Conservation (phyloP, 1,140 invertebrate species). For the Lepidurus couesii region DNA sequence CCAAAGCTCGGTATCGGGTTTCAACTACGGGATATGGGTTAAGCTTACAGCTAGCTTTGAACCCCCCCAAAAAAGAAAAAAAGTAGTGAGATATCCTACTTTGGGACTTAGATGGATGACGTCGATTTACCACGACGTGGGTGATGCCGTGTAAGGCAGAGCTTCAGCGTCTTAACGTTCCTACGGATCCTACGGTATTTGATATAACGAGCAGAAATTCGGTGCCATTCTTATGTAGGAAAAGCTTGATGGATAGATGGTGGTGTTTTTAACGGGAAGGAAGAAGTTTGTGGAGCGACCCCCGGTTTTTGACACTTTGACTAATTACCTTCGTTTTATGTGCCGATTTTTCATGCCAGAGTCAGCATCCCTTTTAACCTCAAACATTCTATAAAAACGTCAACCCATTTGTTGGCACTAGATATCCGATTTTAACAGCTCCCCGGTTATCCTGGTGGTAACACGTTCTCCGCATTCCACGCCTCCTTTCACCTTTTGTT, state of each 20-base stretch:
- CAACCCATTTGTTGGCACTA: background rate
- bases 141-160: background rate
- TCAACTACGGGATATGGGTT: too few species aligned
- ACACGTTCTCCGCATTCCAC: background rate
- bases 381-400: background rate
- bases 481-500: background rate
- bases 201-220: slow-evolving; percentile 19
- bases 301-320: background rate
- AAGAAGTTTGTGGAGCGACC: background rate
- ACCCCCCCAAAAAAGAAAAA: background rate
- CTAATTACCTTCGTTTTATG: slow-evolving; percentile 2
- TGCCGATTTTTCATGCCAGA: background rate
- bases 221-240: background rate
- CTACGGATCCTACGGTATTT: background rate
- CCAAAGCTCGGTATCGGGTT: too few species aligned
- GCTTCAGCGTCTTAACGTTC: background rate
- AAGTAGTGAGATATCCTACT: background rate
- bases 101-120: background rate
- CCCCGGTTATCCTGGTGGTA: background rate
- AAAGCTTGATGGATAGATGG: background rate
- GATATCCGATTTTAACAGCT: background rate
- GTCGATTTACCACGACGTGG: background rate
- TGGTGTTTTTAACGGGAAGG: slow-evolving; percentile 5
- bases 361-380: background rate
- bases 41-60: too few species aligned